phyloP scores from a whole-genome alignment of 64 coral and sea anemone species.

The Dendrophyllia cribrosa region DNA sequence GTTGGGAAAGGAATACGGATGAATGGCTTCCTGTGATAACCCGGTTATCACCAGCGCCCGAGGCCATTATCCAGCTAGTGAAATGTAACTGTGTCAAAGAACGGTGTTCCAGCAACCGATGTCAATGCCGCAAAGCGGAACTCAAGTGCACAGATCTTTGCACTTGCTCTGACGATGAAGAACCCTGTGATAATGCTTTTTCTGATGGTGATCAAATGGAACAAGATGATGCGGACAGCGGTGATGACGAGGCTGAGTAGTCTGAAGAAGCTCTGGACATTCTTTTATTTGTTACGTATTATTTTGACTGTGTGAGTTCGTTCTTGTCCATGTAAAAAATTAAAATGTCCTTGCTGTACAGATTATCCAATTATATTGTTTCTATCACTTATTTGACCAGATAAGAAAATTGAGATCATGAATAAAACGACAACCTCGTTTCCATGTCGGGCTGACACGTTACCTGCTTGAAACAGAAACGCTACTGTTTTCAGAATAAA shows the following conservation, averaged over 20 bases:
- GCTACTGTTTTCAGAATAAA: too few relatives aligned
- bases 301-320: too few relatives aligned
- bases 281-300: too few relatives aligned
- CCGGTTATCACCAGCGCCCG: not conserved
- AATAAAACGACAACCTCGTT: too few relatives aligned
- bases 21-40: slow-evolving; percentile 4
- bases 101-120: not conserved
- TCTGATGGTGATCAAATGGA: not conserved
- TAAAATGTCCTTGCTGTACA: too few relatives aligned
- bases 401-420: too few relatives aligned
- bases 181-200: not conserved
- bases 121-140: not conserved
- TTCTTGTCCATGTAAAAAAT: too few relatives aligned
- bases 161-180: not conserved
- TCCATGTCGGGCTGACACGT: too few relatives aligned
- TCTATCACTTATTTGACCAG: too few relatives aligned
- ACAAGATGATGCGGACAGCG: not conserved
- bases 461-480: too few relatives aligned
- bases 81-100: slow-evolving; percentile 1
- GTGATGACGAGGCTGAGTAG: not conserved
- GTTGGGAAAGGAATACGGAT: slow-evolving; percentile 14
- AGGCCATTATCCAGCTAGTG: not conserved
- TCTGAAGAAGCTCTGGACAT: too few relatives aligned
- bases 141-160: slow-evolving; percentile 13
- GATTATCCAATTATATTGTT: too few relatives aligned